Base-by-base conservation (phyloP, 1,140 invertebrate species). In the Ephestia elutella region DNA sequence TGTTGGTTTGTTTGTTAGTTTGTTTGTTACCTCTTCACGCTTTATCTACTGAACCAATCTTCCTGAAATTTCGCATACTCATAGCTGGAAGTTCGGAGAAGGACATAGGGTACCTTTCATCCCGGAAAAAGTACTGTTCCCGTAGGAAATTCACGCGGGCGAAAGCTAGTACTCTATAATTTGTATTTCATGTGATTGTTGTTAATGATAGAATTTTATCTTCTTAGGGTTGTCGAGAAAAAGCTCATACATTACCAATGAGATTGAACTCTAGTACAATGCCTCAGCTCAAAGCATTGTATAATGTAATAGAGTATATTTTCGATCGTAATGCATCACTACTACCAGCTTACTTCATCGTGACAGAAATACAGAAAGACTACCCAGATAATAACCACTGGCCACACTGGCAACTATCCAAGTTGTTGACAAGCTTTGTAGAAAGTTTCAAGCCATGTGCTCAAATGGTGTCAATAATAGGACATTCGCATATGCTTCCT, bases 381-480 rank as follows among this genome's bases (percentile, higher is more conserved):
- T 96, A 94, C 86, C 93, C 95, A 35, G 93, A 96, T 71, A 93
- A 94, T 74, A 92, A 91, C 70, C 92, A 91, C 57, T 96, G 94
- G 92, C 96, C 96, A 30, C 97, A 98, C 88, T 98, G 97, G 95
- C 95, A 95, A 91, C 83, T 99, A 15, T 94, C 96, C 28, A 92
- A 93, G 75, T 83, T 98, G 4, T 90, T 98, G 59, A 94, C 95
- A 17, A 93, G 92, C 80, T 98, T 98, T 90, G 93, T 98, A 10
- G 95, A 97, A 75, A 96, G 96, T 89, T 99, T 98, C 82, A 91
- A 95, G 60, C 92, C 94, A 17, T 95, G 95, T 55, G 96, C 97
- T 0, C 97, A 98, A 90, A 98, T 99, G 95, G 95, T 98, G 0
- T 95, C 97, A 0, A 96, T 98, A 48, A 94, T 97, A 70, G 96